phyloP scores from a whole-genome alignment of 2,888 invertebrate genomes.

The Sesia apiformis region DNA sequence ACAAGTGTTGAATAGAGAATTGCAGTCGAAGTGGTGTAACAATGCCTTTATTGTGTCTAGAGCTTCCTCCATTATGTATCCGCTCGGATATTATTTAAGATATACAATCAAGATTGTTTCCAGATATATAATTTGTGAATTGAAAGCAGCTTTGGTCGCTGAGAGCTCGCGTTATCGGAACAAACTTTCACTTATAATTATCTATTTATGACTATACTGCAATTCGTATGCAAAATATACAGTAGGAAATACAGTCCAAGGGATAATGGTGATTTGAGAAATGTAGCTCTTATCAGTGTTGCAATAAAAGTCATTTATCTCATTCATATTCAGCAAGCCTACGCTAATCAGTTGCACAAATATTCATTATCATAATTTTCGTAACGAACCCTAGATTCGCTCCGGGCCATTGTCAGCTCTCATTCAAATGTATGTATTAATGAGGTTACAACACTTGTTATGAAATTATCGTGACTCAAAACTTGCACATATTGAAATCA shows the following conservation, averaged over 20 bases:
- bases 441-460: slow-evolving; percentile 1
- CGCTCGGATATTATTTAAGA: slow-evolving; percentile 1
- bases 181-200: slow-evolving; percentile 15
- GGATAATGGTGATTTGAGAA: background rate
- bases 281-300: background rate
- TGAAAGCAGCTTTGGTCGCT: slow-evolving; percentile 14
- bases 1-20: slow-evolving; percentile 37
- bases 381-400: slow-evolving; percentile 9
- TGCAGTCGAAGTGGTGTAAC: slow-evolving; percentile 38
- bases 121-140: slow-evolving; percentile 15
- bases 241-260: background rate
- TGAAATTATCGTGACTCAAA: background rate
- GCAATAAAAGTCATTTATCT: slow-evolving; percentile 18
- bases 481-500: background rate
- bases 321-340: slow-evolving; percentile 21
- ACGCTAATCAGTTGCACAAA: slow-evolving; percentile 17
- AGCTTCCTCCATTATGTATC: slow-evolving; percentile 2
- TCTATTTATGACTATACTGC: background rate
- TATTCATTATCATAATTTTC: slow-evolving; percentile 12
- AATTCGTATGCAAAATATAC: background rate
- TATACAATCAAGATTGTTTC: slow-evolving; percentile 1
- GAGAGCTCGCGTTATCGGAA: slow-evolving; percentile 7
- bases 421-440: slow-evolving; percentile 5
- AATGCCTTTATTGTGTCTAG: slow-evolving; percentile 5
- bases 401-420: slow-evolving; percentile 1